A percentile compares a stretch with the other conserved stretches of the same genome.
phyloP scores from a whole-genome alignment of 1,140 invertebrate species.

The Hylyphantes graminicola region DNA sequence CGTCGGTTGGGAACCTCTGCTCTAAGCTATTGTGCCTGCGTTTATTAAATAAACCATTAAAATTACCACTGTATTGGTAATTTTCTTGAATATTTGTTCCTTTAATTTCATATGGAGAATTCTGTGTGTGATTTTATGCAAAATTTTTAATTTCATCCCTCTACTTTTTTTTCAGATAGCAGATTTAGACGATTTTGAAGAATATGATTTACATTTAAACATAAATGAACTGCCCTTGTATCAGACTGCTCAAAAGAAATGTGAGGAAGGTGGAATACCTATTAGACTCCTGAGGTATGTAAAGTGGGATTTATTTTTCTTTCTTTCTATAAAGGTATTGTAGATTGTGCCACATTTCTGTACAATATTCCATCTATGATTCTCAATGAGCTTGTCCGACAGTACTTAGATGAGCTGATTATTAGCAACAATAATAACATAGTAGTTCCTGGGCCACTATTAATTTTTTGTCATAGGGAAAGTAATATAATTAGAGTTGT shows the following conservation, averaged over 20 bases:
- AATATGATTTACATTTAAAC: slow-evolving; percentile 81
- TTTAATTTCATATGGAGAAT: not conserved
- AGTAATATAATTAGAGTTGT: no score
- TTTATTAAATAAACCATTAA: not conserved
- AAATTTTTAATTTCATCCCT: slow-evolving; percentile 28
- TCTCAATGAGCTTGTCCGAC: no score
- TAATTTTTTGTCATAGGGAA: no score
- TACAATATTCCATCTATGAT: no score
- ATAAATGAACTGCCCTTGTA: slow-evolving; percentile 83
- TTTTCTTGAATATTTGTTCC: not conserved
- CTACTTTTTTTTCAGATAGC: slow-evolving; percentile 76
- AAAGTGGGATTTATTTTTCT: no score
- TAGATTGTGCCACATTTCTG: no score
- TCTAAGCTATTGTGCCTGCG: no score
- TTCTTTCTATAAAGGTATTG: no score
- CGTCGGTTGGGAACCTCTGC: no score
- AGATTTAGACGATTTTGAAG: slow-evolving; percentile 88
- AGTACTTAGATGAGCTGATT: no score
- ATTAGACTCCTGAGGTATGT: slow-evolving; percentile 74
- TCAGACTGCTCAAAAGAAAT: slow-evolving; percentile 80
- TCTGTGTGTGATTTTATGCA: not conserved
- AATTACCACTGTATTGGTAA: not conserved
- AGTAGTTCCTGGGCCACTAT: no score
- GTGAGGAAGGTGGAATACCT: slow-evolving; percentile 81
- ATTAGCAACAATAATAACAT: no score